phyloP scores from a whole-genome alignment of 2,113 vertebrate genomes.

The Macaca mulatta region DNA sequence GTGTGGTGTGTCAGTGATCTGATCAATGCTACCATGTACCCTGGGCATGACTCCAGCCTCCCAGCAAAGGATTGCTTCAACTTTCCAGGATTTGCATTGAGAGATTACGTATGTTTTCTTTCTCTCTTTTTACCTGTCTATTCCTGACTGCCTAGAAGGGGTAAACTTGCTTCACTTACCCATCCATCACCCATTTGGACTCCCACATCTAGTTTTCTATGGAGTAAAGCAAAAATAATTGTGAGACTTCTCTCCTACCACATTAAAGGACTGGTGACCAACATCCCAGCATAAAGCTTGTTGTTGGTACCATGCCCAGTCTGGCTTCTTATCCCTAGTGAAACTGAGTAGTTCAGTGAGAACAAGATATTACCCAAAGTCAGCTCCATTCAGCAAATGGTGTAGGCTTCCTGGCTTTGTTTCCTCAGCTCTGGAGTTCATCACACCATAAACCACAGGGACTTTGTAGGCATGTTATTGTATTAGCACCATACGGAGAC shows the following conservation, averaged over 20 bases:
- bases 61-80: not conserved
- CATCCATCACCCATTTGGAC: not conserved
- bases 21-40: not conserved
- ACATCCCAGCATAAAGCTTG: not conserved
- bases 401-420: not conserved
- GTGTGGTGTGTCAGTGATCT: not conserved
- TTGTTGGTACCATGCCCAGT: not conserved
- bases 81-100: conserved; percentile 5
- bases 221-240: not conserved
- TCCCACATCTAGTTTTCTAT: not conserved
- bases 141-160: not conserved
- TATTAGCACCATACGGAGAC: conserved; percentile 63
- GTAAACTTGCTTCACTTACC: not conserved
- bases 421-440: conserved; percentile 51
- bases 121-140: conserved; percentile 25
- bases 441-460: conserved; percentile 49
- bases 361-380: conserved; percentile 15
- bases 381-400: conserved; percentile 20
- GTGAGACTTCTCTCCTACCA: not conserved
- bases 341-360: not conserved
- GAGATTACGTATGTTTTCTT: not conserved
- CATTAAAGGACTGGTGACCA: not conserved
- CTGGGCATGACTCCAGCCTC: conserved; percentile 7
- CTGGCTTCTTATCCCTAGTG: not conserved
- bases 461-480: conserved; percentile 59